Evolutionary conservation across 2,113 vertebrate species (phyloP), one percentile per base, ranked within the genome.

Genomic region (Macrotus californicus): DNA sequence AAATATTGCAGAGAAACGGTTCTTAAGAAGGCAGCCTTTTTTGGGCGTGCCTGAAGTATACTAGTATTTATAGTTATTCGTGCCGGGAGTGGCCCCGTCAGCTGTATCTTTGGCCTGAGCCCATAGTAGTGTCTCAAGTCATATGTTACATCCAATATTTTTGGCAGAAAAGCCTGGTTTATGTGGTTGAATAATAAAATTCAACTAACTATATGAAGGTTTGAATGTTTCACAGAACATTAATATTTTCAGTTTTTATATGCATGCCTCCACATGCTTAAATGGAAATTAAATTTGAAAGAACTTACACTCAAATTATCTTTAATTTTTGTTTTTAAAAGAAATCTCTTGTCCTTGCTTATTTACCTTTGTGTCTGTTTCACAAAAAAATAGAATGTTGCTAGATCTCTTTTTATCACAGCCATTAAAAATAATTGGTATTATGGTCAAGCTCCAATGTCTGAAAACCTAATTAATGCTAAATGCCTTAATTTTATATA

Each of bases 401-500:
- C 84, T 59, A 43, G 46, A 15, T 89, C 24, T 88, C 22, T 70
- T 73, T 29, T 93, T 56, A 31, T 6, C 64, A 70, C 0, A 89
- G 13, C n/a, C 24, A 59, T 54, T 94, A 48, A 82, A 87, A 86
- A 81, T 75, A 66, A 24, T 61, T 64, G 48, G 15, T 90, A 66
- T 21, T 76, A 46, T 61, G 24, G 22, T 80, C 41, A 75, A 81
- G n/a, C 26, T 48, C 6, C 41, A 34, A 15, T 92, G 29, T 89
- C 59, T 75, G 22, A 89, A 85, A 94, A 6, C n/a, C 24, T 85
- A 70, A 52, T 14, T 43, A 41, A 73, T 70, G 24, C 21, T 69
- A 73, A 79, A 48, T 67, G 12, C 70, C 52, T 80, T 89, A 26
- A 86, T 64, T 89, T 94, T 88, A 85, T 92, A 88, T 83, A 79